Evolutionary conservation across 2,113 vertebrate genomes (phyloP).

Genomic region (Barnardius zonarius): DNA sequence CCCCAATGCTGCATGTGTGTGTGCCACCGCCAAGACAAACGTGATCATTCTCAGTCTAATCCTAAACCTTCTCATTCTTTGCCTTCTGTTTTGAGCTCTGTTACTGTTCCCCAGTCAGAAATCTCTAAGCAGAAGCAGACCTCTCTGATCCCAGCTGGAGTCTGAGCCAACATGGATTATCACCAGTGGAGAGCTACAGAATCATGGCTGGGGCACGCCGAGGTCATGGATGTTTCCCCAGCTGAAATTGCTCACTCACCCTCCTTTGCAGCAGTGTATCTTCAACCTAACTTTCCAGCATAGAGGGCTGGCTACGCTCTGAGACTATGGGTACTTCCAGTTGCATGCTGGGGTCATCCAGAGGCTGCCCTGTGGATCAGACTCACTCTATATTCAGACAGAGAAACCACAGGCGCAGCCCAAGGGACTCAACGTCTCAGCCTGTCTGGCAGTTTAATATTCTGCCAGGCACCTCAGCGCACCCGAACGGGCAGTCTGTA

Average conservation of each 20-base stretch:
- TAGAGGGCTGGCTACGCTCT: not conserved
- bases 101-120: conserved; percentile 5
- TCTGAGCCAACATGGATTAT: conserved; percentile 52
- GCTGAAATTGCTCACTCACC: not conserved
- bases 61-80: not conserved
- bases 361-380: conserved; percentile 4
- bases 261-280: accelerated
- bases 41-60: not conserved
- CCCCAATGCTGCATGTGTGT: accelerated
- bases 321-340: not conserved
- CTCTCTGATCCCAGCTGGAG: conserved; percentile 35
- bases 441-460: not conserved
- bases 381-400: not conserved
- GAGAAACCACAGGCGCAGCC: not conserved
- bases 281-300: not conserved
- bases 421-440: not conserved
- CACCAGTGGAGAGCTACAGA: conserved; percentile 21
- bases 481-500: not conserved
- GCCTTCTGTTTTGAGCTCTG: not conserved
- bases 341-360: not conserved
- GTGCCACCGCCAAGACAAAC: not conserved
- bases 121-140: conserved; percentile 12
- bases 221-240: conserved; percentile 45
- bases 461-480: not conserved
- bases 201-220: not conserved